Conservation (phyloP, 1,140 invertebrate genomes). For the Venturia canescens region DNA sequence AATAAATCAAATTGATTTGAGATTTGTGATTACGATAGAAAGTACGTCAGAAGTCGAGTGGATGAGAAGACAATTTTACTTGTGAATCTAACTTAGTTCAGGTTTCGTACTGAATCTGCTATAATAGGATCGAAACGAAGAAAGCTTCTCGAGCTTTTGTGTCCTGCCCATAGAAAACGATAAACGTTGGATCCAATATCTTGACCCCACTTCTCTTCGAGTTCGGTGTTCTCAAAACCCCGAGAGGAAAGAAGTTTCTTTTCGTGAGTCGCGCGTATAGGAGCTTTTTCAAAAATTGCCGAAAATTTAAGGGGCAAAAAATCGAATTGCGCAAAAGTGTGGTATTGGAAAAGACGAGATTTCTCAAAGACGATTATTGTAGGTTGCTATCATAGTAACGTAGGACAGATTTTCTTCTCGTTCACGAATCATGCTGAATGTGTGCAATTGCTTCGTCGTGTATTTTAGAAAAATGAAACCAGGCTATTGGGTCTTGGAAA, state of each 20-base stretch:
- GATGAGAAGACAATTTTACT: neutral
- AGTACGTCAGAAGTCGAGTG: neutral
- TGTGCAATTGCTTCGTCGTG: too few species aligned
- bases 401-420: too few species aligned
- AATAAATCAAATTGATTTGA: neutral
- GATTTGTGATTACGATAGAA: neutral
- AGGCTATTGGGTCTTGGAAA: too few species aligned
- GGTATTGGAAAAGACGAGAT: too few species aligned
- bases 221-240: neutral
- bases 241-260: neutral
- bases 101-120: neutral
- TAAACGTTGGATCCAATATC: neutral
- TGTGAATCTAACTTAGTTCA: neutral
- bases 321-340: neutral
- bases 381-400: too few species aligned
- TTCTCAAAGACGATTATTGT: too few species aligned
- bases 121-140: neutral
- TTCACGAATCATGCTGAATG: too few species aligned
- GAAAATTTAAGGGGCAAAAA: neutral
- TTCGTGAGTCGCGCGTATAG: neutral
- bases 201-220: constrained; percentile 1
- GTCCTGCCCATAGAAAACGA: neutral
- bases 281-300: neutral
- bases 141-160: neutral
- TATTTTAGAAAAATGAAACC: too few species aligned